Base-by-base conservation (phyloP, 2,888 invertebrate species). In the Brenthis hecate region DNA sequence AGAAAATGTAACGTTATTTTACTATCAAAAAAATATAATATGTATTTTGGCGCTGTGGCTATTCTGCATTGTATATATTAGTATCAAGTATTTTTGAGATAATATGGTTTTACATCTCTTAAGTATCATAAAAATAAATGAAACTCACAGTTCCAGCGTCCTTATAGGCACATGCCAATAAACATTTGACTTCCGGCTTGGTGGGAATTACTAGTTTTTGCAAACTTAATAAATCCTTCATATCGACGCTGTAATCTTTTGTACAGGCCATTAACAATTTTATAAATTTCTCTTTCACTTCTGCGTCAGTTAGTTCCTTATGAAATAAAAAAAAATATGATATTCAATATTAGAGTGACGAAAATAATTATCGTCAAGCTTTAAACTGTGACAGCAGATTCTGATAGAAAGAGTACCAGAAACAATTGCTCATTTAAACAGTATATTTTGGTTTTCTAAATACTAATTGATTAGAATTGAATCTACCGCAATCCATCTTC, bases 131-230 rank as follows among this genome's bases (percentile, higher is more conserved):
- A 43, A 43, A 8, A 3, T 11, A 43, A 43, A 43, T 43, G 8
- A 16, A 75, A 82, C 86, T 85, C 70, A 91, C 91, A 51, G 83
- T 68, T 57, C 86, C 85, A 8, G 85, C 77, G 13, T 75, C 75
- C 70, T 83, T 92, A 73, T 93, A 91, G 63, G 91, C 85, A 73
- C 94, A 94, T 0, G 93, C 91, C 6, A 93, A 72, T 11, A 93
- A 77, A 72, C 94, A 94, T 76, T 93, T 91, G 0, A 85, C 81
- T 48, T 88, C 85, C 14, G 74, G 74, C n/a, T 89, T 88, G n/a
- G 85, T 87, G 0, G 94, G 93, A 0, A 82, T 67, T 4, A 82
- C 71, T 13, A 81, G 72, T 16, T 75, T 74, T 68, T 90, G 87
- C 14, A 92, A 72, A 28, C 76, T 72, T 51, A 85, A 64, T 56